phyloP scores from a whole-genome alignment of 2,888 invertebrate genomes.

The Podabrus alpinus region DNA sequence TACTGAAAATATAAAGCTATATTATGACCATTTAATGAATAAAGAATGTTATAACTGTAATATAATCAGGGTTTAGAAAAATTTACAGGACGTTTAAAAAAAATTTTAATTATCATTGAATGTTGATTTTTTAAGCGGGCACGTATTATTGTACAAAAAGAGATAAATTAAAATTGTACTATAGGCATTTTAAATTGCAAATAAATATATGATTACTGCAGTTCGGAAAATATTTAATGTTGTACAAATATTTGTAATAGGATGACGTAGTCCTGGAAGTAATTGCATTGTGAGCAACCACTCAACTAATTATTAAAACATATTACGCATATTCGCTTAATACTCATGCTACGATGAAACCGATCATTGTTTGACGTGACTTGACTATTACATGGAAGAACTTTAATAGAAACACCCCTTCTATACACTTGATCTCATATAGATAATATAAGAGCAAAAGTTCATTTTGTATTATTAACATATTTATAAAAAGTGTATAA shows the following conservation, averaged over 20 bases:
- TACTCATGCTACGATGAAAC: constrained; percentile 25
- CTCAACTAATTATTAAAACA: constrained; percentile 16
- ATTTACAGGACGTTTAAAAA: no score
- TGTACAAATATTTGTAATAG: not conserved
- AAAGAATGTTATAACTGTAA: not conserved
- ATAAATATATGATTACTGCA: no score
- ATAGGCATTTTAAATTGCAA: no score
- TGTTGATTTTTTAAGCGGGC: no score
- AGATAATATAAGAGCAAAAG: not conserved
- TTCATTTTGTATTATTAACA: not conserved
- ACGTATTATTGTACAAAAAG: no score
- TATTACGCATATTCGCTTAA: constrained; percentile 30
- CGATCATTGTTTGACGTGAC: constrained; percentile 35
- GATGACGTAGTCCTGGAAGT: not conserved
- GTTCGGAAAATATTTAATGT: not conserved
- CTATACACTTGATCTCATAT: constrained; percentile 28
- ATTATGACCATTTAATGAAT: not conserved
- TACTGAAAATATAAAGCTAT: not conserved
- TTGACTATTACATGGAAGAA: constrained; percentile 28
- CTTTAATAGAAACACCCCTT: constrained; percentile 32
- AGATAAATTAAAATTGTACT: no score
- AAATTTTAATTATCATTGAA: no score
- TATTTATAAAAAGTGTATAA: no score
- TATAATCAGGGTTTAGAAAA: not conserved
- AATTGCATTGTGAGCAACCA: not conserved